phyloP scores from a whole-genome alignment of 2,113 vertebrate genomes.

The Anoura caudifer region DNA sequence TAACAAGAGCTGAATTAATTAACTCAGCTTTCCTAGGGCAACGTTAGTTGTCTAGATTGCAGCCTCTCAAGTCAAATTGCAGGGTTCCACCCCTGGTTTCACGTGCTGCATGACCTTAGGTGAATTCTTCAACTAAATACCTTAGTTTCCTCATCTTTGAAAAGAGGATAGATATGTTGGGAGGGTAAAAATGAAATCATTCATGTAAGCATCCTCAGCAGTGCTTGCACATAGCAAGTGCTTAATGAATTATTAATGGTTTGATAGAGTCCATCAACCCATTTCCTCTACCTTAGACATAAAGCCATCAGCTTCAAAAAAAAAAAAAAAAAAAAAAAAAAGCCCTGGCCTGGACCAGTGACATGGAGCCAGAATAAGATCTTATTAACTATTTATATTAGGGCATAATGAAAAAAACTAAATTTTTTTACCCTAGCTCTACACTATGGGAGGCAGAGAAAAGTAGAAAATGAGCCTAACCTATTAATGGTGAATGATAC shows the following conservation, averaged over 20 bases:
- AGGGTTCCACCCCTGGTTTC: neutral
- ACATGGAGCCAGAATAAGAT: neutral
- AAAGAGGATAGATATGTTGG: neutral
- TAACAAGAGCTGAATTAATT: slow-evolving; percentile 62
- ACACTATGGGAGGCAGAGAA: neutral
- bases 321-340: slow-evolving; percentile 51
- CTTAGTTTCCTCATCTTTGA: neutral
- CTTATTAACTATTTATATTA: neutral
- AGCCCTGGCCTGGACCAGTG: neutral
- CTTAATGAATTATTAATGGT: neutral
- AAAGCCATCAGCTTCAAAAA: neutral
- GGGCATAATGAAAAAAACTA: neutral
- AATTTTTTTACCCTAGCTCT: neutral
- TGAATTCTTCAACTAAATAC: neutral
- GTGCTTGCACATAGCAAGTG: neutral
- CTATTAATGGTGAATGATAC: neutral
- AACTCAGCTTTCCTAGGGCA: slow-evolving; percentile 18
- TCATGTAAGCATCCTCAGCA: neutral
- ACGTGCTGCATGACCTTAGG: neutral
- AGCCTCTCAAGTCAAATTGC: neutral
- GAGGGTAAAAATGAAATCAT: neutral
- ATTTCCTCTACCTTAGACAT: neutral
- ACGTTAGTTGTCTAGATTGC: neutral
- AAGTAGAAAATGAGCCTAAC: neutral
- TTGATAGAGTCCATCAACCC: neutral